Conservation (phyloP, 30 jellyfish, hydroid and myxozoan species). For the Morbakka virulenta region DNA sequence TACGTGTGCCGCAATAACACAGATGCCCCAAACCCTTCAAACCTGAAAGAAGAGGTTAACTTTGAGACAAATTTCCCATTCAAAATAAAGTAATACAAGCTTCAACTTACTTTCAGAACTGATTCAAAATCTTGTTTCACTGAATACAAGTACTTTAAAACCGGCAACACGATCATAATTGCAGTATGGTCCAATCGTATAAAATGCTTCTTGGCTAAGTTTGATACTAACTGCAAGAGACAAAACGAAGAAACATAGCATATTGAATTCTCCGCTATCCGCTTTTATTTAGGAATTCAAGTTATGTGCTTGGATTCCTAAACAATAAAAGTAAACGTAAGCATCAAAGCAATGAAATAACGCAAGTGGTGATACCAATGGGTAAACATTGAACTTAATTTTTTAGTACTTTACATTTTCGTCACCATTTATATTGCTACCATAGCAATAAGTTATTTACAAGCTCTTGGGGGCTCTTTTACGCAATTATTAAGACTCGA, state of each 20-base stretch:
- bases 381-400: too few species aligned
- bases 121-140: conserved; percentile 88
- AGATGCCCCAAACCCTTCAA: too few species aligned
- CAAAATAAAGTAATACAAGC: too few species aligned
- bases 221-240: conserved; percentile 55
- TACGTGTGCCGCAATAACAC: too few species aligned
- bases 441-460: too few species aligned
- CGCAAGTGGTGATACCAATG: too few species aligned
- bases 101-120: conserved; percentile 56
- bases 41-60: too few species aligned
- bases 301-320: background rate
- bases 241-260: background rate
- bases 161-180: conserved; percentile 79
- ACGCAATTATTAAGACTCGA: too few species aligned
- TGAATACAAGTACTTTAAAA: conserved; percentile 61
- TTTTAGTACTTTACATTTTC: too few species aligned
- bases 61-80: too few species aligned
- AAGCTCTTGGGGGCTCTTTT: too few species aligned
- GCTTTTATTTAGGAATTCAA: background rate
- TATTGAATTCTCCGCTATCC: background rate
- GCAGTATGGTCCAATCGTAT: conserved; percentile 86
- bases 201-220: conserved; percentile 56
- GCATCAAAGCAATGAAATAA: background rate
- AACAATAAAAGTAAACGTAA: background rate
- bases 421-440: too few species aligned